phyloP scores from a whole-genome alignment of 2,113 vertebrate genomes.

The Candoia aspera region DNA sequence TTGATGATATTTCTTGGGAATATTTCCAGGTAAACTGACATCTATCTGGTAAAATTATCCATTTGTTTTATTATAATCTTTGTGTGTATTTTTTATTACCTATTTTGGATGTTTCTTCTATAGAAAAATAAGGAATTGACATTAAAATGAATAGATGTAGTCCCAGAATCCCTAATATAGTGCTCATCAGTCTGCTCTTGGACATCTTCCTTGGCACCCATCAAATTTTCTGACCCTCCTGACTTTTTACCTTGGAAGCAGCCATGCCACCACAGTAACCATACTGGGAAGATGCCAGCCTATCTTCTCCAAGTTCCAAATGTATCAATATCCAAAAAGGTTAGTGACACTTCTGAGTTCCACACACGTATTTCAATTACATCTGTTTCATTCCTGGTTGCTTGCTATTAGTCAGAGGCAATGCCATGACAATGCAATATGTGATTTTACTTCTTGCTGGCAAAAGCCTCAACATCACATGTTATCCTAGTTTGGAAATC shows the following conservation, averaged over 20 bases:
- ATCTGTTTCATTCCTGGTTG: not conserved
- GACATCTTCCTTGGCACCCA: not conserved
- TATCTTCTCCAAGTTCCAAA: not conserved
- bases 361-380: not conserved
- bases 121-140: not conserved
- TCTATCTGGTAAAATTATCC: no score
- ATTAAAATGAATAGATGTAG: not conserved
- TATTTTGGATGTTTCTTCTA: not conserved
- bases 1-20: no score
- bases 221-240: not conserved
- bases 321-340: not conserved
- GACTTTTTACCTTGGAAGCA: not conserved
- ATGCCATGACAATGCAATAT: not conserved
- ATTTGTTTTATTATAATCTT: no score
- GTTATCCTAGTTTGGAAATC: not conserved
- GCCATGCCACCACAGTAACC: not conserved
- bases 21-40: no score
- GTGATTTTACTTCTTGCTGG: not conserved
- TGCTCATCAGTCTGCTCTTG: not conserved
- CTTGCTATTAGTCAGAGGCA: not conserved
- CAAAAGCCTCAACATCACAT: not conserved
- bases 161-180: not conserved
- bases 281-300: not conserved
- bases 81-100: no score
- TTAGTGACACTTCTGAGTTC: not conserved